Evolutionary conservation across 2,113 vertebrate genomes (phyloP).

Genomic region (Ginglymostoma cirratum): DNA sequence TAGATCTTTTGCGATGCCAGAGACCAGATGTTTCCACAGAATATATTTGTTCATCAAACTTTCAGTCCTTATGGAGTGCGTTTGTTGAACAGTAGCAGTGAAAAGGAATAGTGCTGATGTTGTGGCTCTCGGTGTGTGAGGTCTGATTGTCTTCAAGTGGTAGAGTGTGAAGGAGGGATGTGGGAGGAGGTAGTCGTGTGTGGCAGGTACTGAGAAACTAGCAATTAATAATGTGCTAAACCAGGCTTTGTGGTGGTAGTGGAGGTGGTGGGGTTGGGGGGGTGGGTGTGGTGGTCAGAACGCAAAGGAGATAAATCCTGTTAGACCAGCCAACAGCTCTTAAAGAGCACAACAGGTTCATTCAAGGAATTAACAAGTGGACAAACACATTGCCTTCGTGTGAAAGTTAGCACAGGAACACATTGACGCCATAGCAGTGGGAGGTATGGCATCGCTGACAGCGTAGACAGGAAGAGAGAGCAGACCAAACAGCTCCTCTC

Average conservation of each 20-base stretch:
- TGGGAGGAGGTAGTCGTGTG: neutral
- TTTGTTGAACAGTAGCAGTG: neutral
- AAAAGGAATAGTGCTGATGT: neutral
- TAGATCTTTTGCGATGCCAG: neutral
- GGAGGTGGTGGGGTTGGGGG: too few relatives aligned
- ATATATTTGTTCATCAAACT: neutral
- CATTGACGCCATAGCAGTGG: neutral
- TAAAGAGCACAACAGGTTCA: neutral
- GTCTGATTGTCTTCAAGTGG: neutral
- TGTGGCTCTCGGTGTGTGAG: neutral
- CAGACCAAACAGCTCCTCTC: neutral
- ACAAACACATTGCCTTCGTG: conserved; percentile 12
- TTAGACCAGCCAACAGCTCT: conserved; percentile 27
- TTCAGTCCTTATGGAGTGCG: neutral
- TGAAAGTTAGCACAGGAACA: neutral
- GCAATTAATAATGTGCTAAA: conserved; percentile 17
- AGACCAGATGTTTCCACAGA: neutral
- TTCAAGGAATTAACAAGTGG: neutral
- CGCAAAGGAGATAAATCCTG: neutral
- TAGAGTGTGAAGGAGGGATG: neutral
- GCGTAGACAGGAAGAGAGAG: too few relatives aligned
- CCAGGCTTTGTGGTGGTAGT: neutral
- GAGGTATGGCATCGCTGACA: neutral
- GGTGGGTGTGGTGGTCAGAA: too few relatives aligned
- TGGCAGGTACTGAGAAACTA: neutral